A percentile compares a stretch with the other conserved stretches of the same genome.
phyloP scores from a whole-genome alignment of 1,140 invertebrate genomes.

The Drosophila serrata region DNA sequence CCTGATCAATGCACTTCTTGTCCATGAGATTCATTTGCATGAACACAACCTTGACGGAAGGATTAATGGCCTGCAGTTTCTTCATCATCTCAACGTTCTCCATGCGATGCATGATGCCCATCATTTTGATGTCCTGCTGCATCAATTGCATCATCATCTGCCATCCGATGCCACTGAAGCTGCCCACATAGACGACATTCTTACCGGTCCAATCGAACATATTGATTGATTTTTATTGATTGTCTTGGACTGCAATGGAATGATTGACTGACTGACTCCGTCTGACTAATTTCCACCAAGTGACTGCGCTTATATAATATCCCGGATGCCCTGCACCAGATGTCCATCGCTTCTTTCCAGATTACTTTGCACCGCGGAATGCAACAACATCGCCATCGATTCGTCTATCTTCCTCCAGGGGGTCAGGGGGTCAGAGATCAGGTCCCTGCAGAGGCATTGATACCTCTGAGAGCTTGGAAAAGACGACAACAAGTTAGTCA shows the following conservation, averaged over 20 bases:
- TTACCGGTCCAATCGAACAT: constrained; percentile 78
- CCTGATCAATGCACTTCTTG: constrained; percentile 62
- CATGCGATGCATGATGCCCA: constrained; percentile 72
- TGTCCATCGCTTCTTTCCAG: constrained; percentile 11
- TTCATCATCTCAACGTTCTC: constrained; percentile 79
- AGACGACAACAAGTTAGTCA: constrained; percentile 32
- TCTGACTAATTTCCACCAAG: constrained; percentile 6
- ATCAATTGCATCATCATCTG: constrained; percentile 72
- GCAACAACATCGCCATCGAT: constrained; percentile 28
- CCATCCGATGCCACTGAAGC: constrained; percentile 76
- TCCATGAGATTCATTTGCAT: constrained; percentile 75
- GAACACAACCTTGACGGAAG: constrained; percentile 59
- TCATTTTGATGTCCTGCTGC: constrained; percentile 69
- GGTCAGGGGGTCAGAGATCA: constrained; percentile 25
- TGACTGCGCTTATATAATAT: constrained; percentile 29
- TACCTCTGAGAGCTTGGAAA: constrained; percentile 18
- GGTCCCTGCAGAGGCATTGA: constrained; percentile 23
- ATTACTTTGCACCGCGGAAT: constrained; percentile 7
- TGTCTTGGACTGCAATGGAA: constrained; percentile 1
- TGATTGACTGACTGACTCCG: constrained; percentile 18
- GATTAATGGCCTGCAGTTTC: constrained; percentile 68
- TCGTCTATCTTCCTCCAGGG: constrained; percentile 1
- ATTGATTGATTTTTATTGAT: constrained; percentile 14
- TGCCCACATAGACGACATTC: constrained; percentile 75
- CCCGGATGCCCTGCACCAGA: constrained; percentile 28